These are phyloP conservation scores for Microtus ochrogaster DNA, from an alignment of 2,113 vertebrate genomes.

Conservation along the genomic window DNA sequence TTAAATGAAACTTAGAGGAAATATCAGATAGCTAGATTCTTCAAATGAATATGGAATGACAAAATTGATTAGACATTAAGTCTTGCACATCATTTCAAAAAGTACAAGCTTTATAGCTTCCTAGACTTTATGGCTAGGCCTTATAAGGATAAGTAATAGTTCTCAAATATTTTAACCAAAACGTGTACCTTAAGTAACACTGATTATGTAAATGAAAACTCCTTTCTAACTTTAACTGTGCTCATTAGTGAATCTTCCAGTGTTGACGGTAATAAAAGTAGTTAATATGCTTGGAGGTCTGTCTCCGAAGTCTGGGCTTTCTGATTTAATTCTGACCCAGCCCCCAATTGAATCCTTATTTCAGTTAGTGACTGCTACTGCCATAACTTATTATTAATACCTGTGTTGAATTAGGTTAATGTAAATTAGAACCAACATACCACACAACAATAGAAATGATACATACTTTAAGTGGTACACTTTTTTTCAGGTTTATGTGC, in stretches of 20 bases:
- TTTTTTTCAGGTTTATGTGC: constrained; percentile 52
- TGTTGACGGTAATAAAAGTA: constrained; percentile 32
- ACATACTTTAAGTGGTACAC: constrained; percentile 36
- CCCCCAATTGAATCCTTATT: background rate
- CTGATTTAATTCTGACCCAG: constrained; percentile 47
- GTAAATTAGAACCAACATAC: constrained; percentile 5
- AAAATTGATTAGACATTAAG: background rate
- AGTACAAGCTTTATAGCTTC: background rate
- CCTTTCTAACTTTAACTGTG: constrained; percentile 19
- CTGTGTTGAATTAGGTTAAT: background rate
- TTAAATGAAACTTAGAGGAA: background rate
- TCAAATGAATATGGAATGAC: background rate
- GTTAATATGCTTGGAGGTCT: constrained; percentile 26
- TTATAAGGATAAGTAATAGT: background rate
- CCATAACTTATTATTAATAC: background rate
- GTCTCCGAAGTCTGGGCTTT: constrained; percentile 17
- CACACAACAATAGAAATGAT: background rate
- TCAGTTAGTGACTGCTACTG: background rate
- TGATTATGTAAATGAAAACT: constrained; percentile 31
- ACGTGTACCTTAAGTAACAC: constrained; percentile 30
- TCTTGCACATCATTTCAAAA: background rate
- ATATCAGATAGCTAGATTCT: background rate
- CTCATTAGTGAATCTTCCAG: constrained; percentile 36
- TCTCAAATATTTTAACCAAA: constrained; percentile 50
- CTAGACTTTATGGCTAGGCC: background rate